phyloP scores from a whole-genome alignment of 2,113 vertebrate species.

The Tapirus terrestris region DNA sequence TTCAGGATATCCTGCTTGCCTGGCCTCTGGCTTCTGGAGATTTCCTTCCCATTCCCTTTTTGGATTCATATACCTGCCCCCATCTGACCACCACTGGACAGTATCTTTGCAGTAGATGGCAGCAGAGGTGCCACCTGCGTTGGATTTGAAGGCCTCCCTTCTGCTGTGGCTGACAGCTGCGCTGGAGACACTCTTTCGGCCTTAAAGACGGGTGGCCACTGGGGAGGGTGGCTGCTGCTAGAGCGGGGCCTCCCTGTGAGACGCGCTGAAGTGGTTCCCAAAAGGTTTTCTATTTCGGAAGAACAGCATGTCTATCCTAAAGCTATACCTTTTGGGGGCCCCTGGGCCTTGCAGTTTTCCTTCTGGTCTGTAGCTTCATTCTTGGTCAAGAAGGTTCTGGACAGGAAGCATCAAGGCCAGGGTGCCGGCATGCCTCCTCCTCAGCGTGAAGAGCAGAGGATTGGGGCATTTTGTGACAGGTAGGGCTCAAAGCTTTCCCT shows the following conservation, averaged over 20 bases:
- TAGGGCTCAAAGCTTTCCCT: background rate
- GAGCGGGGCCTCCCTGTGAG: rapidly evolving
- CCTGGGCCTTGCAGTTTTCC: background rate
- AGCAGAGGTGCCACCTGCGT: rapidly evolving
- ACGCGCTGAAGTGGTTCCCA: background rate
- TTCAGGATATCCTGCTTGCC: background rate
- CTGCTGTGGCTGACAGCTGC: background rate
- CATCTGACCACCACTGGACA: background rate
- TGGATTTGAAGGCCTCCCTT: background rate
- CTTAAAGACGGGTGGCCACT: background rate
- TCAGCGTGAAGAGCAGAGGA: background rate
- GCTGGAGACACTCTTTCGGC: background rate
- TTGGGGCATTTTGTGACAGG: rapidly evolving
- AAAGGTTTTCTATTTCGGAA: background rate
- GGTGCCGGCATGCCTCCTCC: background rate
- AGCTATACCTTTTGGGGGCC: background rate
- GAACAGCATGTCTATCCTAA: background rate
- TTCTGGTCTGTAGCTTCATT: background rate
- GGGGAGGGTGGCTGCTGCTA: background rate
- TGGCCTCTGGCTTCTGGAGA: background rate
- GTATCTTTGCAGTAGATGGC: background rate
- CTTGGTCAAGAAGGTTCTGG: background rate
- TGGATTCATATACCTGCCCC: background rate
- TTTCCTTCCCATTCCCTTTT: slow-evolving; percentile 56
- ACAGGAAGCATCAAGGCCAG: background rate